These are phyloP conservation scores for Amphipyra berbera DNA, from an alignment of 2,888 invertebrate species.

Conservation along the genomic window DNA sequence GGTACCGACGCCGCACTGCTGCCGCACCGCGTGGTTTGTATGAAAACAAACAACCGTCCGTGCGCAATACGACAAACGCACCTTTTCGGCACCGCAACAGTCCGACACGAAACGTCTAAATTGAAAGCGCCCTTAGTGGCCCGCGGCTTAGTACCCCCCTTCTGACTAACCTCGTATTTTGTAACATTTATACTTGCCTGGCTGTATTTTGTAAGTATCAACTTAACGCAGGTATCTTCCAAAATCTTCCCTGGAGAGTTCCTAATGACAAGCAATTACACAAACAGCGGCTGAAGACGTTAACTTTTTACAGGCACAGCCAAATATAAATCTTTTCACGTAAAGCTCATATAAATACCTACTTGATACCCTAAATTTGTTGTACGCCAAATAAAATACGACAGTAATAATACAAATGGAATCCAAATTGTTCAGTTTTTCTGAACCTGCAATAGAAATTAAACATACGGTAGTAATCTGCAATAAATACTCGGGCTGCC, in stretches of 20 bases:
- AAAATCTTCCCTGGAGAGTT: constrained; percentile 16
- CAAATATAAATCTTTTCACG: constrained; percentile 17
- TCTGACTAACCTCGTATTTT: too few species aligned
- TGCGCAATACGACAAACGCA: too few species aligned
- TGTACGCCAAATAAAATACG: constrained; percentile 10
- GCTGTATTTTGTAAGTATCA: not conserved
- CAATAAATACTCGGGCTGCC: constrained; percentile 42
- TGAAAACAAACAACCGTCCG: too few species aligned
- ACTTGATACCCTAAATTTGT: constrained; percentile 12
- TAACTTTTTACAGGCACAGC: constrained; percentile 13
- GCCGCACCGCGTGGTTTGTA: too few species aligned
- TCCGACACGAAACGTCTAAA: too few species aligned
- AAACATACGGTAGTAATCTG: constrained; percentile 52
- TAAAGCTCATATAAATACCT: constrained; percentile 31
- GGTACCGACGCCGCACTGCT: too few species aligned
- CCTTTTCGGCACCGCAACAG: too few species aligned
- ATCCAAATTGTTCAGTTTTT: constrained; percentile 32
- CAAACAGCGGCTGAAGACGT: not conserved
- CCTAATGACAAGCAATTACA: constrained; percentile 28
- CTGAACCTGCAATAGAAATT: constrained; percentile 38
- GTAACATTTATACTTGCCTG: not conserved
- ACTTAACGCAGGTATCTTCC: not conserved
- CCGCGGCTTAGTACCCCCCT: too few species aligned
- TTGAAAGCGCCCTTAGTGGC: too few species aligned
- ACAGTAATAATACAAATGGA: constrained; percentile 5